Evolutionary conservation across 35 echinoderm and acorn worm genomes (phyloP), one percentile per base, ranked within the genome.

Genomic region (Apostichopus japonicus): DNA sequence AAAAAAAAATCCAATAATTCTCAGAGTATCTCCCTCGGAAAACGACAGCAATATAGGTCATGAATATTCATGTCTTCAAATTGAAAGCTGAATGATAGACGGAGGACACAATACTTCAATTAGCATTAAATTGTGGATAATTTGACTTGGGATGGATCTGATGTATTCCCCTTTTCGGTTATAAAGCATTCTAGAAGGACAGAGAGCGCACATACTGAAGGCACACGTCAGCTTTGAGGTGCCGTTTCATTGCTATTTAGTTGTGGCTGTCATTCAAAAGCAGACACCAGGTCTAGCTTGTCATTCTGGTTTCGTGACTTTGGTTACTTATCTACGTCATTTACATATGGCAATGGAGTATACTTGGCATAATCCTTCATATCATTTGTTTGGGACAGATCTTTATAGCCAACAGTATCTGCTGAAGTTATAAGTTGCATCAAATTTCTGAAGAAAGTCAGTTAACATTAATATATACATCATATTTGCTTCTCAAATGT

Each of bases 91-190:
- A 80, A 53, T 80, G 78, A 80, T 53, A 15, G 24, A 44, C 24
- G 78, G 24, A 44, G 24, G 78, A 67, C 63, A 67, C 78, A 14
- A 24, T 80, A 15, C 52, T 80, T 24, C 78, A 80, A 80, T 80
- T 53, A 80, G 24, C 52, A 80, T 80, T 22, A 80, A 80, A 80
- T 80, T 51, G 78, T 80, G 23, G 78, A 25, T 80, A 80, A 80
- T 80, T 80, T 33, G 13, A 80, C 14, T 80, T 54, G 5, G 52
- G 52, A 44, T 80, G 9, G 14, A 44, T 80, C 78, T 80, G 23
- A 80, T 80, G 23, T 33, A 24, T 80, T 15, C 78, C 8, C 8
- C 78, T 8, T 5, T 6, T 44, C 10, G 23, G 33, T 3, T 44
- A 6, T 13, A 11, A 80, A 33, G 52, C 14, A 8, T 24, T 80